A percentile compares a stretch with the other conserved stretches of the same genome.
Evolutionary conservation across 2,888 invertebrate species (phyloP).

Genomic region (Coecobrya sp.): DNA sequence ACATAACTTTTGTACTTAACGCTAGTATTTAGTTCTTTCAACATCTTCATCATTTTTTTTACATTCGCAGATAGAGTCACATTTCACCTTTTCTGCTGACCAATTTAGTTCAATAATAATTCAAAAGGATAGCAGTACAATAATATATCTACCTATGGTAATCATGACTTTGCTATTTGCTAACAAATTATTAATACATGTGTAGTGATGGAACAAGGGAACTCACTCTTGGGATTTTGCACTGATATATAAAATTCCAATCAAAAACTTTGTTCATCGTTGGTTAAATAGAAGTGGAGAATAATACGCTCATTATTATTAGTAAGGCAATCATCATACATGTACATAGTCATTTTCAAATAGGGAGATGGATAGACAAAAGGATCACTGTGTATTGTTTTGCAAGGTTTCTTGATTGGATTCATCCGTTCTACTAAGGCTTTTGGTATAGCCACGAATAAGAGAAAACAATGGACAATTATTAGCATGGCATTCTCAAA

Average conservation of each 20-base stretch:
- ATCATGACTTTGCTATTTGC: constrained; percentile 37
- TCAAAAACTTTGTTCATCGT: background rate
- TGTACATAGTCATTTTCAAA: constrained; percentile 15
- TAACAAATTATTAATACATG: background rate
- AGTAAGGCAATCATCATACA: constrained; percentile 56
- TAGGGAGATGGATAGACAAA: constrained; percentile 26
- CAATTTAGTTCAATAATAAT: constrained; percentile 27
- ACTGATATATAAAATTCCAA: constrained; percentile 13
- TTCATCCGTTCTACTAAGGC: constrained; percentile 28
- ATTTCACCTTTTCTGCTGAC: constrained; percentile 22
- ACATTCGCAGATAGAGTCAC: background rate
- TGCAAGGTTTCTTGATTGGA: constrained; percentile 58
- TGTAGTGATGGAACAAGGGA: background rate
- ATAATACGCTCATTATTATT: constrained; percentile 60
- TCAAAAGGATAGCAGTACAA: background rate
- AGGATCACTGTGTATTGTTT: constrained; percentile 21
- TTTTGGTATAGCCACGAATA: background rate
- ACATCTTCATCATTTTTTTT: background rate
- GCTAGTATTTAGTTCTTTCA: background rate
- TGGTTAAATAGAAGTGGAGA: background rate
- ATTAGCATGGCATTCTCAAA: constrained; percentile 42
- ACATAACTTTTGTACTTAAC: no score
- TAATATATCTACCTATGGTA: background rate
- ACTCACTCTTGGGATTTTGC: background rate
- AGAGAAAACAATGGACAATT: constrained; percentile 73